Evolutionary conservation across 2,113 vertebrate species (phyloP).

Genomic region (Scomber colias): DNA sequence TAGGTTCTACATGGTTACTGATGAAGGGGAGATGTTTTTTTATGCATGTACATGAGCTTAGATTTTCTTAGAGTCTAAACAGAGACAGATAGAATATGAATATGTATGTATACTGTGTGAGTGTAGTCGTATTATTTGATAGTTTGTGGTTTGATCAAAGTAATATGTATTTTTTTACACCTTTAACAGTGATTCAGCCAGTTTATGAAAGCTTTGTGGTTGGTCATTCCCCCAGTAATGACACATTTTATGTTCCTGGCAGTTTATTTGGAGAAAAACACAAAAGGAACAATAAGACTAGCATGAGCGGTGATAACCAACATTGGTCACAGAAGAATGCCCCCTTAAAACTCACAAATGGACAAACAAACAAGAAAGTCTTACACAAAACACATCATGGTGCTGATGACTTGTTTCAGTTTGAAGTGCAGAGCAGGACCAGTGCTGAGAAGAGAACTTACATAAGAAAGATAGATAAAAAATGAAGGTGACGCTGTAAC

Average conservation of each 20-base stretch:
- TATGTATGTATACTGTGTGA: not conserved
- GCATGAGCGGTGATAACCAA: not conserved
- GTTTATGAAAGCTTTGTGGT: not conserved
- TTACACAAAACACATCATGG: not conserved
- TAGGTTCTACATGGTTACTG: not conserved
- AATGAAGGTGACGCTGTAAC: too few species aligned
- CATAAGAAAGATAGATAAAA: too few species aligned
- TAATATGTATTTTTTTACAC: not conserved
- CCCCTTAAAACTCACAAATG: not conserved
- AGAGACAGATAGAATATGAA: not conserved
- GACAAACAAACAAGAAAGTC: too few species aligned
- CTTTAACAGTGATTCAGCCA: not conserved
- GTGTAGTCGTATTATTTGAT: not conserved
- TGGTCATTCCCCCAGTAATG: not conserved
- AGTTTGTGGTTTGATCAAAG: slow-evolving; percentile 14
- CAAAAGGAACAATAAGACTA: not conserved
- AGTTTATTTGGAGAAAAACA: not conserved
- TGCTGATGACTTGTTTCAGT: not conserved
- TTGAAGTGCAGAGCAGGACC: too few species aligned
- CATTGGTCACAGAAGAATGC: not conserved
- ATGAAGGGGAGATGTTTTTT: not conserved
- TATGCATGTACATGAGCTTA: not conserved
- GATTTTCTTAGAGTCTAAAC: not conserved
- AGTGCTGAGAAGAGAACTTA: too few species aligned
- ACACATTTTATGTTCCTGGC: not conserved